phyloP scores from a whole-genome alignment of 2,888 invertebrate species.

The Nemotelus pantherinus region DNA sequence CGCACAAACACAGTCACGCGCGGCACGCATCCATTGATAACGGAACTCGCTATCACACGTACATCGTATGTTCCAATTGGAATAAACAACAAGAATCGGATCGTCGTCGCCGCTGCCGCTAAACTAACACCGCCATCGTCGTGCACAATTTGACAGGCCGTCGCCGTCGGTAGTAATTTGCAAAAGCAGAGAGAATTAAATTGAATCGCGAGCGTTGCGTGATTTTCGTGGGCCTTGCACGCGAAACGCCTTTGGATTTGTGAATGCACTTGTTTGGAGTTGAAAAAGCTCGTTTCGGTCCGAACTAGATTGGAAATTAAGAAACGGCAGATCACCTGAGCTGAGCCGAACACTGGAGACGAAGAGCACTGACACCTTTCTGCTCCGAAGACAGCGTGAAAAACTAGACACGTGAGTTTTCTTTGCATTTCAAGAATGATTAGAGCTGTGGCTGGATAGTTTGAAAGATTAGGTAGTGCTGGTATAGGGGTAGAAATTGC shows the following conservation, averaged over 20 bases:
- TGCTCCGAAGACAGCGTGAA: constrained; percentile 29
- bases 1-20: constrained; percentile 45
- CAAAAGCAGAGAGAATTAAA: background rate
- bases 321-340: constrained; percentile 31
- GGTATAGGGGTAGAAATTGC: background rate
- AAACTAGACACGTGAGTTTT: constrained; percentile 50
- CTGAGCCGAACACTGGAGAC: constrained; percentile 3
- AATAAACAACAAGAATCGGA: constrained; percentile 40
- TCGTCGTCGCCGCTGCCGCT: constrained; percentile 27
- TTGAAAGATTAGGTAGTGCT: background rate
- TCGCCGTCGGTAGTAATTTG: constrained; percentile 30
- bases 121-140: background rate
- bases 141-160: constrained; percentile 39
- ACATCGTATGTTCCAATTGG: constrained; percentile 40
- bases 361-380: constrained; percentile 16
- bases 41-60: constrained; percentile 45
- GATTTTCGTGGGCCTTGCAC: constrained; percentile 34
- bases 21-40: constrained; percentile 56
- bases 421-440: constrained; percentile 12
- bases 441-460: background rate
- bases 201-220: constrained; percentile 18
- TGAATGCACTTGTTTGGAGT: constrained; percentile 8
- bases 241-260: background rate
- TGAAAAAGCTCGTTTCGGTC: background rate
- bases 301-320: constrained; percentile 6